Base-by-base conservation (phyloP, 2,888 invertebrate species). In the Lycia hirtaria region DNA sequence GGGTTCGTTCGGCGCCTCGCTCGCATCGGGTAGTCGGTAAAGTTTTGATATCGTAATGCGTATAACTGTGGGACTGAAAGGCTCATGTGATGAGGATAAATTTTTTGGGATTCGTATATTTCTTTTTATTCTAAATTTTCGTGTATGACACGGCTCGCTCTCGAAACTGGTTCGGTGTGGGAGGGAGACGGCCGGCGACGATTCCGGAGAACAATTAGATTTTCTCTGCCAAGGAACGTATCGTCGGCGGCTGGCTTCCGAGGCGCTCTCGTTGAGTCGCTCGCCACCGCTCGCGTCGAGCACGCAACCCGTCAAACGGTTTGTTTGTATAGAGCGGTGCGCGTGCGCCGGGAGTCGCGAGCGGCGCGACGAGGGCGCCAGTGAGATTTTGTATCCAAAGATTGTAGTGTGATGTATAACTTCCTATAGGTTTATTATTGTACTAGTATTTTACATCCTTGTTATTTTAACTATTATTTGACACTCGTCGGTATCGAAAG, bases 51-150 rank as follows among this genome's bases (percentile, higher is more conserved):
- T 87, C 83, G 84, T 77, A 73, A 71, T 61, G 76, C 70, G 73
- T 69, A 86, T 75, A 85, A 83, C 75, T 72, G 82, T 82, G 76
- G 82, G 88, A 89, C 87, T 90, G 90, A 88, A 75, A 84, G 56
- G 85, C 90, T 89, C 90, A 89, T 91, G 77, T 81, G 85, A 89
- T 89, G 90, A 88, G 88, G 86, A 85, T 87, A 88, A 88, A 83
- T 69, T 72, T 66, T 80, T 81, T 78, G 78, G 63, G 65, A 65
- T 59, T 60, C 71, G 52, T 67, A 67, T 73, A 73, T 75, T 71
- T 66, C 55, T 64, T 72, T 62, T 54, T 47, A 68, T 69, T 82
- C 69, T 75, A 82, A 83, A 80, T 77, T 78, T 77, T 83, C 88
- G 90, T 89, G 90, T 90, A 79, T 81, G 80, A 90, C 90, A 89